Evolutionary conservation across 2,888 invertebrate genomes (phyloP).

Genomic region (Neoscelio sp.): DNA sequence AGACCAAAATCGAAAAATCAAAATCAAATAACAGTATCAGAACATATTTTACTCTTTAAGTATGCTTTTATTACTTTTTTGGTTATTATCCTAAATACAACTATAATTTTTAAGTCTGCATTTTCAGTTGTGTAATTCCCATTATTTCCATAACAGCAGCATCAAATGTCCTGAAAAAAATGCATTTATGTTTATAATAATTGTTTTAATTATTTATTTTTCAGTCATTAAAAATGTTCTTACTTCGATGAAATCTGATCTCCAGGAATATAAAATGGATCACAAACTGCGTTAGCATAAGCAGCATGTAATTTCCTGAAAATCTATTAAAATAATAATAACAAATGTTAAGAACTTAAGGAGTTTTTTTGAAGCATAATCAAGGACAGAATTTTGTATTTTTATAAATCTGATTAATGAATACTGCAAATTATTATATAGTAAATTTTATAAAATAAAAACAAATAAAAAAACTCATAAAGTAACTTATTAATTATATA

Average conservation of each 20-base stretch:
- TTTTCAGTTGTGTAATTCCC: conserved; percentile 67
- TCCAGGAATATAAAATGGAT: conserved; percentile 98
- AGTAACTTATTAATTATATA: too few species aligned
- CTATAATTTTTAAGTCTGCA: conserved; percentile 2
- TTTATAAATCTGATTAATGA: too few species aligned
- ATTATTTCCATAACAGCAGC: conserved; percentile 79
- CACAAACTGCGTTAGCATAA: conserved; percentile 97
- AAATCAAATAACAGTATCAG: neutral
- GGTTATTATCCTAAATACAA: neutral
- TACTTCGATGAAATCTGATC: conserved; percentile 94
- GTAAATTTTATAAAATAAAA: too few species aligned
- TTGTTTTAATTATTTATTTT: neutral
- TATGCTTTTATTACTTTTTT: neutral
- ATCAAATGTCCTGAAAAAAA: conserved; percentile 77
- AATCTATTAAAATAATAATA: conserved; percentile 85
- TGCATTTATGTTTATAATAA: conserved; percentile 50
- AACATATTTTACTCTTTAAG: too few species aligned
- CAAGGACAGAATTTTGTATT: too few species aligned
- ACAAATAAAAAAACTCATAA: too few species aligned
- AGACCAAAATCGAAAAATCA: too few species aligned
- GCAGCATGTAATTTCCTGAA: conserved; percentile 95
- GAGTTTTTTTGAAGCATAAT: too few species aligned
- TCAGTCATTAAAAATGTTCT: conserved; percentile 78
- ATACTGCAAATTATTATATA: too few species aligned
- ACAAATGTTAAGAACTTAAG: too few species aligned